Base-by-base conservation (phyloP, 2,888 invertebrate genomes). In the Trichogramma dendrolimi region DNA sequence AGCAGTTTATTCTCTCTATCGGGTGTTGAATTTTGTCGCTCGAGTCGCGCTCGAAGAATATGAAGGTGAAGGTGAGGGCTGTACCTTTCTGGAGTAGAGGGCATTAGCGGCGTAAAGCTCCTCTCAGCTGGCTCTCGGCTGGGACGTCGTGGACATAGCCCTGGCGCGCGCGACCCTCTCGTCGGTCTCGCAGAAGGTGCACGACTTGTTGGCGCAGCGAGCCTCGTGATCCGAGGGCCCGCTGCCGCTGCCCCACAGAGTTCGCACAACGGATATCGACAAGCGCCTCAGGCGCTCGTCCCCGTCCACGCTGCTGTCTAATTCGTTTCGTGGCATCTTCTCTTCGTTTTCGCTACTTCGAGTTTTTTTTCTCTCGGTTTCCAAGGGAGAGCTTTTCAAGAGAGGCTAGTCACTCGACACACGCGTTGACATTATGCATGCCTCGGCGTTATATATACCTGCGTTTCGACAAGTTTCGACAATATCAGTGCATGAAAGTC, bases 191-290 rank as follows among this genome's bases (percentile, higher is more conserved):
- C 64, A 64, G 14, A 64, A 60, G 41, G 55, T 52, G 46, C 65
- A 65, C 6, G 60, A n/a, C 46, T 58, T 62, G 58, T 60, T 48
- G 4, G 48, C 48, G 48, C 11, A 14, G 48, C 48, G 11, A 48
- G 11, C 48, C 11, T 48, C 48, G 27, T 64, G 11, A 27, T 56
- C 53, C 64, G 61, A 7, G 56, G 55, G 53, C 61, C 60, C 52
- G 62, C 60, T 60, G 62, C 62, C 43, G 62, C 64, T 11, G 42
- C 65, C 65, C 65, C 65, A 65, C 11, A 65, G 53, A 8, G 62
- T 65, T 1, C 65, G 55, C 44, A 65, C 65, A 39, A 65, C 65
- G 51, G 65, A 65, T 43, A 65, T 65, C 43, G 65, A 65, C 11
- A 65, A 55, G 8, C 65, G 57, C 0, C 65, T 57, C 11, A 65